Conservation (phyloP, 2,888 invertebrate genomes). For the Bibio marci region DNA sequence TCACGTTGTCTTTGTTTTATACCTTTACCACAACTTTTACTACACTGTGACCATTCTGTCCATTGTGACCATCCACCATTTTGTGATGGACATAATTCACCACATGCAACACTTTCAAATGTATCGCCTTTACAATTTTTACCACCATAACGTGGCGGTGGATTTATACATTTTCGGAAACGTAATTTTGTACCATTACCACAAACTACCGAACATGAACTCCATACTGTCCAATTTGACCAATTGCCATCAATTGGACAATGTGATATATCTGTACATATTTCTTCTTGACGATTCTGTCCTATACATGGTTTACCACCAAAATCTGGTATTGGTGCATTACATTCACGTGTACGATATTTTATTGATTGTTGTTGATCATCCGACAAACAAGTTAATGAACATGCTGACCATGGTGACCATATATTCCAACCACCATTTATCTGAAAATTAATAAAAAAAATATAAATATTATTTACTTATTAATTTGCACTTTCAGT, state of each 20-base stretch:
- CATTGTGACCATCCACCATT: conserved; percentile 24
- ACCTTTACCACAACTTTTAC: conserved; percentile 23
- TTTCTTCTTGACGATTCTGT: conserved; percentile 21
- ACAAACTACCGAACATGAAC: conserved; percentile 23
- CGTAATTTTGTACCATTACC: conserved; percentile 23
- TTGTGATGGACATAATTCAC: conserved; percentile 6
- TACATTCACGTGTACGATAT: conserved; percentile 25
- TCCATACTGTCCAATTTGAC: conserved; percentile 11
- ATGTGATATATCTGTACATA: conserved; percentile 21
- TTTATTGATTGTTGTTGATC: conserved; percentile 16
- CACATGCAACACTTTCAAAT: conserved; percentile 24
- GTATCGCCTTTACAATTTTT: conserved; percentile 25
- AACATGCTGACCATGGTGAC: conserved; percentile 29
- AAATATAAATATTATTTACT: too few species aligned
- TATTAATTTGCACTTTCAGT: too few species aligned
- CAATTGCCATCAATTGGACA: conserved; percentile 31
- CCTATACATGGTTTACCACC: conserved; percentile 28
- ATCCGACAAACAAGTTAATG: conserved; percentile 23
- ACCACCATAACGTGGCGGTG: conserved; percentile 25
- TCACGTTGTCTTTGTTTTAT: conserved; percentile 16
- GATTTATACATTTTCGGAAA: conserved; percentile 25
- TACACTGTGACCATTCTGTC: conserved; percentile 24
- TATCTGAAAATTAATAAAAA: conserved; percentile 11
- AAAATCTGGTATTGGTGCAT: conserved; percentile 24
- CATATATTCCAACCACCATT: conserved; percentile 28